These are phyloP conservation scores for Lethrus apterus DNA, from an alignment of 1,140 invertebrate species.

Conservation along the genomic window DNA sequence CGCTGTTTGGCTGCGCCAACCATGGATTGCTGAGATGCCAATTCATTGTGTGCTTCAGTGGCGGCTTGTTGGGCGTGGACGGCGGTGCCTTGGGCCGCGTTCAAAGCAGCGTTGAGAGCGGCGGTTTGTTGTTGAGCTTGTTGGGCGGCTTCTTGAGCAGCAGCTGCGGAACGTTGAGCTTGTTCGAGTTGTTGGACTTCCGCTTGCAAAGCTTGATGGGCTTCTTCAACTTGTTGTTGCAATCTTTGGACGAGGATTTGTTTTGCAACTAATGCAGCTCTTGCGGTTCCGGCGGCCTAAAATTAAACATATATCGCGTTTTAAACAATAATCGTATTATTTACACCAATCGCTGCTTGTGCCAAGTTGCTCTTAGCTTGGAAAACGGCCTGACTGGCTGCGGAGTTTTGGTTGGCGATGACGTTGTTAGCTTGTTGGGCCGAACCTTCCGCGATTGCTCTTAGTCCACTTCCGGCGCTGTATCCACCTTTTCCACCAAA, in stretches of 20 bases:
- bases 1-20: constrained; percentile 10
- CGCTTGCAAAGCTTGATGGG: constrained; percentile 8
- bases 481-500: constrained; percentile 9
- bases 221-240: constrained; percentile 4
- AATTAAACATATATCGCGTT: background rate
- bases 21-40: constrained; percentile 11
- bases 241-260: constrained; percentile 12
- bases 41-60: constrained; percentile 2
- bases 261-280: constrained; percentile 10
- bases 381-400: constrained; percentile 8
- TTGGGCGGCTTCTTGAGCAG: constrained; percentile 7
- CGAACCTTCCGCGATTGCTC: constrained; percentile 9
- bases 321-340: background rate
- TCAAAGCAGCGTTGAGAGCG: constrained; percentile 9
- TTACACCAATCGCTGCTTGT: constrained; percentile 11
- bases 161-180: constrained; percentile 6
- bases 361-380: constrained; percentile 9
- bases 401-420: constrained; percentile 8
- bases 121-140: constrained; percentile 6
- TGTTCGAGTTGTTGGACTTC: constrained; percentile 11
- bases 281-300: constrained; percentile 3
- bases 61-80: constrained; percentile 10
- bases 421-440: constrained; percentile 12
- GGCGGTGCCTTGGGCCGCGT: constrained; percentile 6
- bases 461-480: constrained; percentile 9